Evolutionary conservation across 1,140 invertebrate genomes (phyloP), one percentile per base, ranked within the genome.

Genomic region (Orius insidiosus): DNA sequence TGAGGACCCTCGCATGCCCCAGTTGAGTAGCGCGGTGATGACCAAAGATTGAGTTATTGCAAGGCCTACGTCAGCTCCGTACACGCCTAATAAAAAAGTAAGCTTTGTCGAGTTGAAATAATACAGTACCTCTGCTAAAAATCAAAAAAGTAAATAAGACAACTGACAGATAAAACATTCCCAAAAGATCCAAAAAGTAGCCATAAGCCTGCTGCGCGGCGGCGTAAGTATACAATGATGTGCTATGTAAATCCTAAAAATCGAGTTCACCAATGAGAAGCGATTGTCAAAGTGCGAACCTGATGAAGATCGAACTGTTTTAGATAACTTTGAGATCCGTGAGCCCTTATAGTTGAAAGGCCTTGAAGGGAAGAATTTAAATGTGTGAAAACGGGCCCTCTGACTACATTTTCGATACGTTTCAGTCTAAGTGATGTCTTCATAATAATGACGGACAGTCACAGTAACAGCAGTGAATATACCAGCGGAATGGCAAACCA

Each of bases 291-390:
- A n/a, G n/a, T n/a, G n/a, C n/a, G n/a, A n/a, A 53, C 75, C 63
- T 89, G 78, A 56, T 76, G 71, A 49, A 71, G 73, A 54, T 87
- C 81, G 54, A 87, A 87, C 62, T 86, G 78, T 31, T 75, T 62
- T 52, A 94, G 70, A 45, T 80, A 76, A 52, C 76, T 67, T 61
- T 92, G 73, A 0, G 79, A 78, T 18, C 70, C 68, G 53, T 83
- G 88, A 0, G 89, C 85, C 46, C 90, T 67, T 43, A 96, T 88
- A 0, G 88, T 93, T 1, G 81, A 70, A 16, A 95, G 64, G 3
- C 90, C 90, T 61, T 85, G 81, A 1, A 94, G 63, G 0, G 86
- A 80, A 24, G 87, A 77, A 59, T 80, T 87, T 38, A 95, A 65
- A 58, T 94, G 86, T n/a, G 81, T 80, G 62, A 84, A 86, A 30